A percentile compares a stretch with the other conserved stretches of the same genome.
phyloP scores from a whole-genome alignment of 2,113 vertebrate species.

The Buteo buteo region DNA sequence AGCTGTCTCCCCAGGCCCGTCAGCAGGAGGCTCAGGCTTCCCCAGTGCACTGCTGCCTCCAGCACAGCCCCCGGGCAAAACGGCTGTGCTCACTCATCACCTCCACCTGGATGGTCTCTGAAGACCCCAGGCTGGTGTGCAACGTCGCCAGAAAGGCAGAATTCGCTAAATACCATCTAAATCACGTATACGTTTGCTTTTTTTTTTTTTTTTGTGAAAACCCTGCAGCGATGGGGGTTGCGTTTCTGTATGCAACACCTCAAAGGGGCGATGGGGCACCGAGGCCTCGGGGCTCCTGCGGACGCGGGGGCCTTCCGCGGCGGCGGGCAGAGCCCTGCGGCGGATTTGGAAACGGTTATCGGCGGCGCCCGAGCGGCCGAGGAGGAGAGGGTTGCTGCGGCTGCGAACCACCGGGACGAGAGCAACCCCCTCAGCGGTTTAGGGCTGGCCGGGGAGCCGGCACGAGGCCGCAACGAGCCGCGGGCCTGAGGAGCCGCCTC shows the following conservation, averaged over 20 bases:
- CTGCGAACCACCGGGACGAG: not conserved
- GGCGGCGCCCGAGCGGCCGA: not conserved
- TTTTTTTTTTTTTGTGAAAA: not conserved
- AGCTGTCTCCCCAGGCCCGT: not conserved
- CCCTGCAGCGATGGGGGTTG: not conserved
- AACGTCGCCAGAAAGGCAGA: not conserved
- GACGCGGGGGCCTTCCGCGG: not conserved
- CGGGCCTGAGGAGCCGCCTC: too few relatives aligned
- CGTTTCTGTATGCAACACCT: rapidly evolving
- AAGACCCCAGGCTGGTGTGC: rapidly evolving
- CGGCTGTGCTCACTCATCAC: not conserved
- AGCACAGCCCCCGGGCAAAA: rapidly evolving
- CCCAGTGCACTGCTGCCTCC: rapidly evolving
- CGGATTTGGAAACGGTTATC: rapidly evolving
- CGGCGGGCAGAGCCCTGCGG: rapidly evolving
- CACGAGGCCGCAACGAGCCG: not conserved
- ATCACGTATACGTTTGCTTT: rapidly evolving
- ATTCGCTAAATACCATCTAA: not conserved
- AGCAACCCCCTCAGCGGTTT: not conserved
- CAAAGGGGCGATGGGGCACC: rapidly evolving
- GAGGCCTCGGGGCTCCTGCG: not conserved
- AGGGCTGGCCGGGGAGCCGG: not conserved
- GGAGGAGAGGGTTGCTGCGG: too few relatives aligned
- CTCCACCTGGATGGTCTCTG: rapidly evolving
- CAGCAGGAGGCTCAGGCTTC: not conserved